These are phyloP conservation scores for Nothobranchius kuhntae DNA, from an alignment of 2,113 vertebrate genomes.

Conservation along the genomic window DNA sequence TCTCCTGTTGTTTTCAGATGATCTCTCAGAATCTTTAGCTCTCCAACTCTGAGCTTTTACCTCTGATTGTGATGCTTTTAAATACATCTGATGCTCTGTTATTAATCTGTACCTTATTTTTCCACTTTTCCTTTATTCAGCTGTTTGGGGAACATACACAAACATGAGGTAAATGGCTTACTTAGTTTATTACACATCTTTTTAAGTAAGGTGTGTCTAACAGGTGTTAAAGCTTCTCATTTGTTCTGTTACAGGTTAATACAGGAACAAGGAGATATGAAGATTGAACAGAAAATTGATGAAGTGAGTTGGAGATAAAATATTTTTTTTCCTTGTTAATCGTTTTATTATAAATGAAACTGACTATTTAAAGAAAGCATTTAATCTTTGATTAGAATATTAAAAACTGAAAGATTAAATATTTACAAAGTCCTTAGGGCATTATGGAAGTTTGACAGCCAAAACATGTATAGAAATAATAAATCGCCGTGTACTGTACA, in stretches of 20 bases:
- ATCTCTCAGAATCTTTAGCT: too few relatives aligned
- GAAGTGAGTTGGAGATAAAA: conserved; percentile 80
- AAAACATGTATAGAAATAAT: too few relatives aligned
- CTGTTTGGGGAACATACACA: conserved; percentile 82
- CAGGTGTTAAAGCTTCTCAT: too few relatives aligned
- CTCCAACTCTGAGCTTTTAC: too few relatives aligned
- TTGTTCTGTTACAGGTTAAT: conserved; percentile 70
- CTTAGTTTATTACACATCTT: not conserved
- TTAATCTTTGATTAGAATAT: too few relatives aligned
- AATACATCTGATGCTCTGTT: not conserved
- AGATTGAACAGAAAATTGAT: conserved; percentile 92
- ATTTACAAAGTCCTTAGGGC: too few relatives aligned
- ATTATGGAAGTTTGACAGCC: too few relatives aligned
- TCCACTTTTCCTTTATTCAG: conserved; percentile 63
- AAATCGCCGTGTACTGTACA: too few relatives aligned
- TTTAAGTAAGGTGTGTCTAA: not conserved
- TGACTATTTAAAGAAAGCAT: too few relatives aligned
- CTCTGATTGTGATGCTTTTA: too few relatives aligned
- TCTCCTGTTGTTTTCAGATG: too few relatives aligned
- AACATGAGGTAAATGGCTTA: conserved; percentile 78
- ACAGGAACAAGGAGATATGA: conserved; percentile 90
- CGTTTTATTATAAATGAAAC: not conserved
- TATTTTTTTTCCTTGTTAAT: not conserved
- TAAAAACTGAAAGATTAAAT: too few relatives aligned
- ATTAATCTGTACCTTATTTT: not conserved